Evolutionary conservation across 2,797 vertebrate genomes (phyloP), one percentile per base, ranked within the genome.

Genomic region (Momotus momota): DNA sequence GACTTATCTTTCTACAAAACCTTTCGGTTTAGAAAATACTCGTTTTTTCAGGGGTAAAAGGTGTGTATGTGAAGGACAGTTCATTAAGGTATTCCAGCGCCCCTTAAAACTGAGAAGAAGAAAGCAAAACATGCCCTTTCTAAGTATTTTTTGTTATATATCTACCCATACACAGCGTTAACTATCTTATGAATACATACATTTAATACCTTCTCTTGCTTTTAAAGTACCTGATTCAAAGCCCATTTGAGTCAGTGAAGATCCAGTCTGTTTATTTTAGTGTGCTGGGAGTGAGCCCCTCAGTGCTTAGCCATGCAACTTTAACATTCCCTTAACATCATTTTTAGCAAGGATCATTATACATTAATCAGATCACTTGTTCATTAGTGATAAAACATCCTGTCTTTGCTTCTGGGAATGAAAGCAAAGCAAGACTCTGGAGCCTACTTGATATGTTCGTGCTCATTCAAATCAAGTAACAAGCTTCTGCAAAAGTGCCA

Each of bases 311-410:
- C 81, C 70, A 69, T 96, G 74, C 88, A 92, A 74, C 74, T 94
- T 95, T 85, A 95, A 90, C 91, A 88, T 96, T 96, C 83, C 38
- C 77, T 94, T 73, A 96, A 92, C 67, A 84, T 96, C 41, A 80
- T 97, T 96, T 97, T 96, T 90, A 96, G 87, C 83, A 92, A 90
- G 96, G 83, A 94, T 93, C 95, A 94, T 97, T 96, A 96, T 97
- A 91, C 95, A 97, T 97, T 97, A 96, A 96, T 96, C 96, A 96
- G 93, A 96, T 97, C 93, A 80, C 95, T 97, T 97, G 95, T 97
- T 96, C 96, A 94, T 96, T 96, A 97, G 93, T 94, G 93, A 89
- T 96, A 95, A 97, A 96, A 95, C 96, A 96, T 96, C 93, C 90
- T 96, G 94, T 96, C 95, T 95, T 97, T 96, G 91, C 96, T 96